Base-by-base conservation (phyloP, 1,140 invertebrate species). In the Zophobas morio region DNA sequence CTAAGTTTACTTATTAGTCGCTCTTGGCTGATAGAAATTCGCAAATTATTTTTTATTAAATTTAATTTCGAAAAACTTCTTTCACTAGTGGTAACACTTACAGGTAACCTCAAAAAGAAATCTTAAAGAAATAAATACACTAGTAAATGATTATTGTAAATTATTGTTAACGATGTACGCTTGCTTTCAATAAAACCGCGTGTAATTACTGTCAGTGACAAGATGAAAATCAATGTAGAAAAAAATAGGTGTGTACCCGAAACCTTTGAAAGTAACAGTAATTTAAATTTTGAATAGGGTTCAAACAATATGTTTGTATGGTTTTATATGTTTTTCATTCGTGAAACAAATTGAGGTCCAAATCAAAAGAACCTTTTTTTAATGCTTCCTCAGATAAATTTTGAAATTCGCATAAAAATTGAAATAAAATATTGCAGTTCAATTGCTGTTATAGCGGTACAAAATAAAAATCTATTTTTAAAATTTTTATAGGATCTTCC, bases 51-150 rank as follows among this genome's bases (percentile, higher is more conserved):
- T 74, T 74, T 77, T 4, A 77, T 77, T 53, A 77, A 46, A 8
- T 77, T 77, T 35, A 42, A 73, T 74, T 77, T 77, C 32, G 54
- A 77, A 73, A 73, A 77, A 6, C 70, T 73, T 36, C 76, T 57
- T 70, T 74, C 76, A 39, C 6, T 70, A 34, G 37, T 54, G 46
- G 53, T 70, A 32, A 74, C 70, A 20, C 51, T 57, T 6, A 78
- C 53, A n/a, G 76, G 57, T 5, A 74, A 0, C 2, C 70, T 74
- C 1, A 74, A 20, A n/a, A 78, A 78, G 20, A 46, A 74, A 71
- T 72, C 51, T 4, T 72, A 77, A 42, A 6, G 66, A 33, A 39
- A 75, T 75, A 2, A 42, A 6, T 73, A 39, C 34, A 1, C 49
- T 73, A 32, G 70, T n/a, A 51, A 20, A 73, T 73, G 46, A n/a